A percentile compares a stretch with the other conserved stretches of the same genome.
Evolutionary conservation across 64 coral and sea anemone genomes (phyloP).

Genomic region (Montipora efflorescens): DNA sequence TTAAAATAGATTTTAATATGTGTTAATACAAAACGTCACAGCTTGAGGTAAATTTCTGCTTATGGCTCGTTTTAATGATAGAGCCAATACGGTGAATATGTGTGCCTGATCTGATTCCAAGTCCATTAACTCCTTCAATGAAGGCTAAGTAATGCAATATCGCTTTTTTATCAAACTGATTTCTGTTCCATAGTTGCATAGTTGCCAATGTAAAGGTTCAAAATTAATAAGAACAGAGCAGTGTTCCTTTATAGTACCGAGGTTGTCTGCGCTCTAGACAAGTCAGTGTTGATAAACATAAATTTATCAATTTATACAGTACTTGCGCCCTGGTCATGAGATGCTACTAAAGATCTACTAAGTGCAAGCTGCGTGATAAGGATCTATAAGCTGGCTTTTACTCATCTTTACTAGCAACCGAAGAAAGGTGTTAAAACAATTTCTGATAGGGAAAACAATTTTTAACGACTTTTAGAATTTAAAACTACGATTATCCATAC

Average conservation of each 20-base stretch:
- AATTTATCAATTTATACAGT: background rate
- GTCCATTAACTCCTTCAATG: background rate
- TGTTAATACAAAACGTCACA: background rate
- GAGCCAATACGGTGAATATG: background rate
- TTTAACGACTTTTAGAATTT: background rate
- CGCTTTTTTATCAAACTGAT: background rate
- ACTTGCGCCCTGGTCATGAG: background rate
- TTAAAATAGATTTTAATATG: background rate
- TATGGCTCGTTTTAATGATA: background rate
- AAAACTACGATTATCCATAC: background rate
- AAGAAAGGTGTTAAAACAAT: background rate
- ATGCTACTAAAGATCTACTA: background rate
- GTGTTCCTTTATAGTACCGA: background rate
- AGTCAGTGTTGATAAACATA: background rate
- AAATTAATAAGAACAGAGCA: background rate
- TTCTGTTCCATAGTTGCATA: background rate
- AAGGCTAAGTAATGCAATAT: background rate
- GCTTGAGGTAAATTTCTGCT: background rate
- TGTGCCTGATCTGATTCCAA: background rate
- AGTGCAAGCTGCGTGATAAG: background rate
- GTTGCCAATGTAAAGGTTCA: background rate
- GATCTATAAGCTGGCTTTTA: background rate
- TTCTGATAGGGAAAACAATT: conserved; percentile 1
- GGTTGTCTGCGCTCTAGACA: background rate
- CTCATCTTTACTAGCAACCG: background rate